phyloP scores from a whole-genome alignment of 2,797 vertebrate species.

The Peromyscus aztecus region DNA sequence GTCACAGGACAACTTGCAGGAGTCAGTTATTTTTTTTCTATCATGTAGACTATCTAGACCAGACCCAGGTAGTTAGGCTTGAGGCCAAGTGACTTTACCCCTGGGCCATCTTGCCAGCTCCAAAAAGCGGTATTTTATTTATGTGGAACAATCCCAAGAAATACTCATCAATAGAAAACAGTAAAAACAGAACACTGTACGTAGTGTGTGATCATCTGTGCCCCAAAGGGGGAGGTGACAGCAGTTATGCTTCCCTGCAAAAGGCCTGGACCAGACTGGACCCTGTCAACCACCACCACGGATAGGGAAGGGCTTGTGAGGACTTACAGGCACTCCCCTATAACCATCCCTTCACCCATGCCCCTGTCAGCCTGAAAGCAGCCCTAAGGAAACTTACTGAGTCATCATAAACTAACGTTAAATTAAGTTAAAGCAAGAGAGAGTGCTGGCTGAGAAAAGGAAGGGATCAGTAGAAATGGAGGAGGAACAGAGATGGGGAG shows the following conservation, averaged over 20 bases:
- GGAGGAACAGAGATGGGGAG: neutral
- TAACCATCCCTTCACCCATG: no score
- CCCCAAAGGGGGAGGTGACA: neutral
- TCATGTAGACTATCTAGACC: neutral
- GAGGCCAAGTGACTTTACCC: neutral
- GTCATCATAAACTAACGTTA: neutral
- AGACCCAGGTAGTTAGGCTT: neutral
- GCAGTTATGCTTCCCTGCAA: neutral
- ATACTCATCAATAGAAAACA: neutral
- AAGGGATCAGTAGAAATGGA: neutral
- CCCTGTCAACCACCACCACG: neutral
- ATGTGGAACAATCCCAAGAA: constrained; percentile 40
- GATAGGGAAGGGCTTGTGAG: neutral
- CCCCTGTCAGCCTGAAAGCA: neutral
- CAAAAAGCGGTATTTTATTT: neutral
- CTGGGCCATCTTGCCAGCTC: neutral
- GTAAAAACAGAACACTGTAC: neutral
- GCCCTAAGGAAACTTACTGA: neutral
- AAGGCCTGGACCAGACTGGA: neutral
- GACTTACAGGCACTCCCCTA: neutral
- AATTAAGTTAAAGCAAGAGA: neutral
- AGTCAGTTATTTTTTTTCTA: neutral
- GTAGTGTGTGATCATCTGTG: neutral
- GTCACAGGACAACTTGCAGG: neutral
- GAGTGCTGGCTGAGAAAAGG: neutral